Base-by-base conservation (phyloP, 2,888 invertebrate genomes). In the Fissipunctia ypsillon region DNA sequence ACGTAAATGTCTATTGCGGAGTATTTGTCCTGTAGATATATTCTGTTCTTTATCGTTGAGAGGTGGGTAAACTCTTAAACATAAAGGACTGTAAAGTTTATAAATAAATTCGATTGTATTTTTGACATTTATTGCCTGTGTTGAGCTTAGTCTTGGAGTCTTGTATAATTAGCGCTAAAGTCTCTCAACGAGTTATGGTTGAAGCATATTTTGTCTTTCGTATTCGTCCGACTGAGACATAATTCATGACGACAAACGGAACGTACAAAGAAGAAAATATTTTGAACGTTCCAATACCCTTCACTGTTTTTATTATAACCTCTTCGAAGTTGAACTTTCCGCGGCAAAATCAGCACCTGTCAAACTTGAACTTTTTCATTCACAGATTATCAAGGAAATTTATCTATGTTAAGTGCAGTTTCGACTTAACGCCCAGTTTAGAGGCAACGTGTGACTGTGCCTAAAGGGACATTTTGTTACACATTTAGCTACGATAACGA, bases 401-500 rank as follows among this genome's bases (percentile, higher is more conserved):
- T 71, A 79, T 81, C 70, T 71, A 59, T 73, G 69, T 75, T 80
- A 83, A 83, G 81, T 83, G 80, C 75, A 68, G 66, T 65, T 80
- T 28, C 43, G 64, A 83, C 66, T 80, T 76, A 61, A 72, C 59
- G 54, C 67, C 54, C 73, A 73, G 67, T 78, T 79, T 74, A n/a
- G 63, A 70, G 52, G 73, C 75, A 81, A 65, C 63, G 69, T 86
- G 78, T 73, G 81, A 77, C 77, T 80, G 67, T 59, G 64, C 56
- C 56, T 81, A 77, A 78, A 84, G 74, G 76, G 76, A 80, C 73
- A 81, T 76, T 76, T 74, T 73, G 79, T 83, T 84, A 85, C 83
- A 85, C 66, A 87, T 87, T 84, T 88, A 86, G 84, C 72, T n/a
- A 10, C 81, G 81, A 81, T 88, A 88, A 88, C 78, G 87, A 85